Percentiles rank a stretch among this genome's conserved stretches.
phyloP scores from a whole-genome alignment of 2,113 vertebrate species.

The Sardina pilchardus region DNA sequence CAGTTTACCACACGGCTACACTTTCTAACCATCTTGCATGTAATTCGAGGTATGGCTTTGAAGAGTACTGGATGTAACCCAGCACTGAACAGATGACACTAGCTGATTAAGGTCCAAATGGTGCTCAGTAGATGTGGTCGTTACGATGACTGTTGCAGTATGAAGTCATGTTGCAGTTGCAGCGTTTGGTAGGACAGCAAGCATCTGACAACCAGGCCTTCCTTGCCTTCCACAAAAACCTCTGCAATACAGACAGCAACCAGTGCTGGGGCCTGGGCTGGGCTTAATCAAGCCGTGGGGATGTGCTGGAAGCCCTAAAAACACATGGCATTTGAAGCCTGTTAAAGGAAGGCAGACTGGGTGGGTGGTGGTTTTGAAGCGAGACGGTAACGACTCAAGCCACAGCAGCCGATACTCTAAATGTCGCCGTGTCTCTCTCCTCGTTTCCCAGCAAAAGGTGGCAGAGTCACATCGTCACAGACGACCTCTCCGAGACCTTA shows the following conservation, averaged over 20 bases:
- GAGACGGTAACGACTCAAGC: not conserved
- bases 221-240: not conserved
- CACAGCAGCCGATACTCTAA: not conserved
- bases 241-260: not conserved
- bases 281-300: not conserved
- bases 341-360: slow-evolving; percentile 3
- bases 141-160: not conserved
- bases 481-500: not conserved
- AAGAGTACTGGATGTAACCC: not conserved
- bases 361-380: not conserved
- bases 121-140: not conserved
- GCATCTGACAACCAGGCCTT: not conserved
- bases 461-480: not conserved
- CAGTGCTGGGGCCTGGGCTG: not conserved
- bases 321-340: not conserved
- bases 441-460: not conserved
- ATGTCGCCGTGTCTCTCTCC: not conserved
- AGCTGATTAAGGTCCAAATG: not conserved
- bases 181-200: not conserved
- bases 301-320: not conserved
- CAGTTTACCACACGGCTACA: not conserved
- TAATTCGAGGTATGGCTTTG: not conserved
- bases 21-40: not conserved
- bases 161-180: not conserved
- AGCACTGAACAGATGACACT: not conserved